Evolutionary conservation across 1,140 invertebrate species (phyloP), one percentile per base, ranked within the genome.

Genomic region (Eubasilissa regina): DNA sequence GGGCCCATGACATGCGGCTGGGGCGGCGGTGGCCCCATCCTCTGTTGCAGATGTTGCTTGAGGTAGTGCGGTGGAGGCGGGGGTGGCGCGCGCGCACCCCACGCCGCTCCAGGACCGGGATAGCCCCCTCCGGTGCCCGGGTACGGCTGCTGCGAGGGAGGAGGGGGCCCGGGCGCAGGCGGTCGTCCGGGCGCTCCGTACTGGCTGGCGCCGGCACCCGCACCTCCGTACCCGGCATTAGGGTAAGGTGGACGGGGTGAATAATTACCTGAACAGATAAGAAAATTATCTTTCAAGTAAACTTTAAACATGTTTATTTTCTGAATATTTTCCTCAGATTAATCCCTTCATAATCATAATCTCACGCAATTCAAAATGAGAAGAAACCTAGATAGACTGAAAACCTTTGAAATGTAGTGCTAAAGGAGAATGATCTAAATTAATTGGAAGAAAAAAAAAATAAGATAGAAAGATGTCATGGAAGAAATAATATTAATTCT

Each of bases 21-120:
- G 91, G 21, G 92, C 91, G 55, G 92, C 90, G 48, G 90, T 85
- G 91, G 91, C 80, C 91, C 89, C 84, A 91, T 89, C 86, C 93
- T 92, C 85, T 93, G 91, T 87, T 93, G 90, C 83, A 91, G 87
- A 87, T 94, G 93, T 83, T 93, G 92, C 85, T 93, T 93, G 75
- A 94, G 87, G 89, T 94, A 93, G 86, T 91, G 89, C 1, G 25
- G 25, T 35, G 87, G 73, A 15, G 87, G 87, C 8, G 89, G 90
- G 66, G 90, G 86, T 15, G 90, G 87, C 82, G 84, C 77, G 83
- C 86, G 64, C 7, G 80, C 75, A 56, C 72, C 45, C 75, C 62
- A 60, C 68, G 84, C 58, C 13, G 25, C 60, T 8, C 66, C 35
- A 70, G 86, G 86, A 12, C 85, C 83, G 43, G 86, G 86, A 85